Base-by-base conservation (phyloP, 2,888 invertebrate genomes). In the Tiliacea citrago region DNA sequence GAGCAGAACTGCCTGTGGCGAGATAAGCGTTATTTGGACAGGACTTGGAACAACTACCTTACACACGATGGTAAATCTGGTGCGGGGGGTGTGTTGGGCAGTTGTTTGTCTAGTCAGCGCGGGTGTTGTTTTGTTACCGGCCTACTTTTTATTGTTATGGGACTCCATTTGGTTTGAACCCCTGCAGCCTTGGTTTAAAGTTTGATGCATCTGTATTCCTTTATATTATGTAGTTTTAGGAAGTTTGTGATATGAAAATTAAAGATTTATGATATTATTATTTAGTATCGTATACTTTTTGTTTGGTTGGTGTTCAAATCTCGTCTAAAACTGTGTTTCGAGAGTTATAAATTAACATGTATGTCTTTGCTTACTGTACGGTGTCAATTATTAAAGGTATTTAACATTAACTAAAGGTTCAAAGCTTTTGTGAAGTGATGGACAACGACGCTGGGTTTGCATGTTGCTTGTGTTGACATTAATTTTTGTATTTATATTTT, bases 1-100 rank as follows among this genome's bases (percentile, higher is more conserved):
- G 98, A 98, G 93, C 93, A 94, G 87, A 94, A 96, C 93, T 97
- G 97, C 93, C 91, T 96, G 91, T 93, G 93, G 90, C 92, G 94
- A 91, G 93, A 95, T 90, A 97, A 97, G 87, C 94, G 93, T 73
- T 88, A 90, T 80, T 88, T 90, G 75, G 86, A 83, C 62, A 75
- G 78, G 45, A 68, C 63, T 66, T 70, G 83, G 83, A 86, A 84
- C 73, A 80, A 83, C 55, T 81, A 77, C 72, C 74, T 73, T 55
- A 83, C 84, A 79, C 77, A 80, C 83, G 81, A 88, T 83, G 91
- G 92, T 92, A 93, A 91, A 84, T 88, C 79, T 85, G 90, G 88
- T 88, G 88, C 85, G 81, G 88, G 88, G 81, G 88, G 88, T 88
- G 89, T 93, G 92, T 92, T 94, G 94, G 95, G 94, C 92, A 93